A percentile compares a stretch with the other conserved stretches of the same genome.
phyloP scores from a whole-genome alignment of 2,113 vertebrate genomes.

The Xiphophorus maculatus region DNA sequence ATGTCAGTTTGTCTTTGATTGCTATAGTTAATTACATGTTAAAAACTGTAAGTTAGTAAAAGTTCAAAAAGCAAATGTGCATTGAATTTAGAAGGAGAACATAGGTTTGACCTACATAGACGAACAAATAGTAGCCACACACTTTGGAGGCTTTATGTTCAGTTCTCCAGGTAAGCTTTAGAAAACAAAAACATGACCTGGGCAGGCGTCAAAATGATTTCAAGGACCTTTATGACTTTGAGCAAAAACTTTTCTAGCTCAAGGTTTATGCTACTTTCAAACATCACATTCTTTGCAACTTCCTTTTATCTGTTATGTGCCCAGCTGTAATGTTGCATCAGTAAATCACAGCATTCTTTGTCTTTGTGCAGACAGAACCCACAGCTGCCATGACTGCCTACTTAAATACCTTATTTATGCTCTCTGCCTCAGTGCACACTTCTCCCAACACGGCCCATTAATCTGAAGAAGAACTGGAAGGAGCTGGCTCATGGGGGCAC shows the following conservation, averaged over 20 bases:
- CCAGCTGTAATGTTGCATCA: conserved; percentile 45
- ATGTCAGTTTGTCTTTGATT: too few relatives aligned
- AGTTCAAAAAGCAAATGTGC: conserved; percentile 42
- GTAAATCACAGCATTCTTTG: conserved; percentile 75
- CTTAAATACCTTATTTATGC: conserved; percentile 80
- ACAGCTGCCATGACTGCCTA: conserved; percentile 70
- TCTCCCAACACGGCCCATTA: conserved; percentile 78
- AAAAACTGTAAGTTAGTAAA: not conserved
- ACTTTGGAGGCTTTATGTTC: conserved; percentile 56
- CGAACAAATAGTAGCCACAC: conserved; percentile 45
- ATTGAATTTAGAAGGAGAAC: conserved; percentile 57
- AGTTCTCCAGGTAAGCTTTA: conserved; percentile 32
- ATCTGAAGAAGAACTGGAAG: conserved; percentile 72
- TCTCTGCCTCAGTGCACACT: conserved; percentile 74
- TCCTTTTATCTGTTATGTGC: conserved; percentile 63
- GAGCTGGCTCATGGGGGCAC: conserved; percentile 66
- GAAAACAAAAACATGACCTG: conserved; percentile 37
- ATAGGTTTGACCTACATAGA: conserved; percentile 46
- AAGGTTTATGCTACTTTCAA: conserved; percentile 39
- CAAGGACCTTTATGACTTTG: conserved; percentile 32
- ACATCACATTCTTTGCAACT: conserved; percentile 52
- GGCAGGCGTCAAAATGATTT: conserved; percentile 39
- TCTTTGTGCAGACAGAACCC: conserved; percentile 66
- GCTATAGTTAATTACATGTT: not conserved
- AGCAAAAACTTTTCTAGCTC: conserved; percentile 49